These are phyloP conservation scores for Ectemnius cavifrons DNA, from an alignment of 2,888 invertebrate species.

Conservation along the genomic window DNA sequence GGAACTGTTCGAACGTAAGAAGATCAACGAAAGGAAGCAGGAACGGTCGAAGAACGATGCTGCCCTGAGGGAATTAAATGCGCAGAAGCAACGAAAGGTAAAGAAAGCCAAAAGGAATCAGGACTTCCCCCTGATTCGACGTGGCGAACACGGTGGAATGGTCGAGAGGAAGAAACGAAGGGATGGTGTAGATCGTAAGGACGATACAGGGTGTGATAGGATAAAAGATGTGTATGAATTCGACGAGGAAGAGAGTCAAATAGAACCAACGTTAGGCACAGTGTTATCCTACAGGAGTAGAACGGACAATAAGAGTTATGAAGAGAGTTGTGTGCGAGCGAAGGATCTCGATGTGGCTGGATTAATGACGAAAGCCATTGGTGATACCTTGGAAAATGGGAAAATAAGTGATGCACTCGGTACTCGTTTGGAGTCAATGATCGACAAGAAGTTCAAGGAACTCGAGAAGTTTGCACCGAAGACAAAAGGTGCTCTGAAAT, in stretches of 20 bases:
- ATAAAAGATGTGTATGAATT: conserved; percentile 76
- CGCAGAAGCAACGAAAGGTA: conserved; percentile 65
- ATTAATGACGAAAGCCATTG: conserved; percentile 63
- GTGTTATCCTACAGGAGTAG: conserved; percentile 71
- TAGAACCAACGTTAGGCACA: conserved; percentile 56
- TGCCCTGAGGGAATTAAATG: conserved; percentile 52
- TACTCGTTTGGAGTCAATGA: conserved; percentile 63
- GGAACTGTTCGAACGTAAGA: conserved; percentile 74
- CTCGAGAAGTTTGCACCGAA: conserved; percentile 72
- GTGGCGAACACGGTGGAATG: conserved; percentile 67
- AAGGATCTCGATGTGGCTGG: conserved; percentile 60
- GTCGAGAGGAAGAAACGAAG: conserved; percentile 72
- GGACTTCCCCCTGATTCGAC: conserved; percentile 71
- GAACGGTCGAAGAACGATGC: conserved; percentile 62
- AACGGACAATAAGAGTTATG: conserved; percentile 53
- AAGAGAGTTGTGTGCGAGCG: conserved; percentile 46
- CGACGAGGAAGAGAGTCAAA: conserved; percentile 74
- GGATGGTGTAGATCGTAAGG: conserved; percentile 62
- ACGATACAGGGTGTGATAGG: conserved; percentile 47
- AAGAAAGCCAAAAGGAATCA: conserved; percentile 66
- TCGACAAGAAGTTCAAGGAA: conserved; percentile 70
- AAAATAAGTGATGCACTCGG: conserved; percentile 54
- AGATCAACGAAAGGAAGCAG: conserved; percentile 71
- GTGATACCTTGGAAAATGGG: conserved; percentile 62
- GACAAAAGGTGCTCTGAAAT: conserved; percentile 70